Evolutionary conservation across 2,797 vertebrate genomes (phyloP), one percentile per base, ranked within the genome.

Genomic region (Euphonia xanthogaster): DNA sequence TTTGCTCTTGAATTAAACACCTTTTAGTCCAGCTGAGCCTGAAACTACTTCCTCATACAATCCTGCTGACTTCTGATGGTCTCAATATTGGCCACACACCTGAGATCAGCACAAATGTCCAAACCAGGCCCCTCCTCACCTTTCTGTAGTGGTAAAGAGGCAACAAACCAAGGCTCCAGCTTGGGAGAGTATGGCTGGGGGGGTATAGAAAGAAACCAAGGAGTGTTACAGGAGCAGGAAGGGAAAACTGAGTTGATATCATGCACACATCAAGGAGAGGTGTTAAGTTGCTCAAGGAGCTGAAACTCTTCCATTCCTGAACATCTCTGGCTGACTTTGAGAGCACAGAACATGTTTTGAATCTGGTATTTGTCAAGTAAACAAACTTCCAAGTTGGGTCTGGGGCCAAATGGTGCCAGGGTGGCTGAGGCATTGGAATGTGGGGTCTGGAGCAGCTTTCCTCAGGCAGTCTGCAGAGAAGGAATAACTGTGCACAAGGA

Each of bases 141-240:
- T 62, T 78, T 60, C 18, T 63, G 13, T 21, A 5, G 20, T 2
- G 4, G 12, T 21, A 54, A 44, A 13, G 20, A 28, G 35, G 40
- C n/a, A 58, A 25, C 12, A 75, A 58, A 24, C 7, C 25, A 48
- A 17, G 44, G 20, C 8, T 40, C 5, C 27, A 53, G 5, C 37
- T 11, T 66, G 33, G 19, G 44, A 70, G 24, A 75, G 25, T 5
- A 1, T 0, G 4, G 21, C 12, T 0, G 0, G 13, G 4, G 2
- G 22, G 15, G 35, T 28, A 18, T 10, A 14, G 22, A 75, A 76
- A 44, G 31, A 72, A 79, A 48, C 6, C 7, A 10, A 39, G 14
- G 5, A 9, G 6, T 3, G 4, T 39, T 75, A 9, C 0, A 24
- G 51, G 37, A 82, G 21, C 47, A 66, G 8, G 45, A 8, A 74